Percentiles rank a stretch among this genome's conserved stretches.
These are phyloP conservation scores for Nasonia vitripennis DNA, from an alignment of 1,140 invertebrate species.

Conservation along the genomic window DNA sequence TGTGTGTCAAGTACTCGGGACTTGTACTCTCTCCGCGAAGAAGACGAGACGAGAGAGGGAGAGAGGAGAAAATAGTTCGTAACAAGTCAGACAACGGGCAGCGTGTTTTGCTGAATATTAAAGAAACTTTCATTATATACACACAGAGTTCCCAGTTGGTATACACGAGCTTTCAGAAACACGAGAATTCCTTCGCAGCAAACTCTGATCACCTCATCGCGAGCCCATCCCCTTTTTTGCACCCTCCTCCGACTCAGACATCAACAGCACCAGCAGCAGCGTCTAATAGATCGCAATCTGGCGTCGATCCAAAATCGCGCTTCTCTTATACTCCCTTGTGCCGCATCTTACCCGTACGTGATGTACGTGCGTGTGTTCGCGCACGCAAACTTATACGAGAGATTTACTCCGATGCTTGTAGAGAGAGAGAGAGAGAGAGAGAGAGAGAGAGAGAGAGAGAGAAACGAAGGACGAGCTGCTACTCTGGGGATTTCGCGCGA, in stretches of 20 bases:
- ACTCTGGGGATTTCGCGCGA: too few relatives aligned
- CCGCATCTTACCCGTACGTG: neutral
- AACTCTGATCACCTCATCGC: neutral
- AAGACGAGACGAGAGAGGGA: neutral
- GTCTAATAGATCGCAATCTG: conserved; percentile 47
- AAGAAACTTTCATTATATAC: neutral
- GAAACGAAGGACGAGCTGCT: too few relatives aligned
- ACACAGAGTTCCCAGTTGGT: neutral
- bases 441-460: too few relatives aligned
- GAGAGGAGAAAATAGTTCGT: neutral
- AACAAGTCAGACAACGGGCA: neutral
- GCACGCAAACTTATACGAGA: too few relatives aligned
- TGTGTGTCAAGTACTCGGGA: too few relatives aligned
- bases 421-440: too few relatives aligned
- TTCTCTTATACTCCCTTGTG: neutral
- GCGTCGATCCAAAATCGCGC: conserved; percentile 33
- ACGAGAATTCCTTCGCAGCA: neutral
- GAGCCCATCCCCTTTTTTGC: neutral
- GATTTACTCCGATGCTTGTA: too few relatives aligned
- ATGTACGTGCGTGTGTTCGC: too few relatives aligned
- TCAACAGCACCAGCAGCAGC: neutral
- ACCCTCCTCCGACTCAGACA: neutral
- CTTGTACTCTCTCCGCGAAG: neutral
- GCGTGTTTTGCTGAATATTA: neutral
- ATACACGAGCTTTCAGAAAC: neutral